Conservation (phyloP, 2,888 invertebrate genomes). For the Drosophila anomalipes region DNA sequence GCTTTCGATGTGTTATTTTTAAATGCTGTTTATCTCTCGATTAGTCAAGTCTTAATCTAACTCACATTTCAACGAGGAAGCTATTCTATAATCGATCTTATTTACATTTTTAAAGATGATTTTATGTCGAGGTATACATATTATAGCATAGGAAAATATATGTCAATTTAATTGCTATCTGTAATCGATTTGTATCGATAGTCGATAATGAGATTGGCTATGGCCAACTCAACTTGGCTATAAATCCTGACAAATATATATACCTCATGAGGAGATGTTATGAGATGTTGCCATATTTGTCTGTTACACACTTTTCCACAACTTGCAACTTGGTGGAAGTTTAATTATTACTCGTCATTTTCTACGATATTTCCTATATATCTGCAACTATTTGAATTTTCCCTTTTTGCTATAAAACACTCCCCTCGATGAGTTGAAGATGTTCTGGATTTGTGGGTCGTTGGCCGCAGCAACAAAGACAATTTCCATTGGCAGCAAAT, state of each 20-base stretch:
- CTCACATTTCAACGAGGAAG: not conserved
- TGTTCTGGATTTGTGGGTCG: conserved; percentile 44
- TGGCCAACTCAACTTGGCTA: no score
- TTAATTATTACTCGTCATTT: not conserved
- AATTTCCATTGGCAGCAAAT: conserved; percentile 56
- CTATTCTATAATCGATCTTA: not conserved
- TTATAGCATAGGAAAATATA: not conserved
- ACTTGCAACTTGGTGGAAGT: not conserved
- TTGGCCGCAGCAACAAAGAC: conserved; percentile 42
- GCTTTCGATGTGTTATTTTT: no score
- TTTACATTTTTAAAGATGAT: not conserved
- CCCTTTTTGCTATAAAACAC: not conserved
- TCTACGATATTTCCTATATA: not conserved
- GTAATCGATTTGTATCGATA: not conserved
- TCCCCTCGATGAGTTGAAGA: conserved; percentile 16
- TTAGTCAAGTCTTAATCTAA: no score
- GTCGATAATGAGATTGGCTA: no score
- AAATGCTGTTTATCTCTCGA: not conserved
- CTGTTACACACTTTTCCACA: not conserved
- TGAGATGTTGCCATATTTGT: not conserved
- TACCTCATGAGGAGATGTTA: no score
- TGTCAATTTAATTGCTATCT: not conserved
- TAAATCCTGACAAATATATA: no score
- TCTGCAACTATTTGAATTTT: not conserved
- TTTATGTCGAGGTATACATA: not conserved